Evolutionary conservation across 64 coral and sea anemone genomes (phyloP), one percentile per base, ranked within the genome.

Genomic region (Stylophora pistillata): DNA sequence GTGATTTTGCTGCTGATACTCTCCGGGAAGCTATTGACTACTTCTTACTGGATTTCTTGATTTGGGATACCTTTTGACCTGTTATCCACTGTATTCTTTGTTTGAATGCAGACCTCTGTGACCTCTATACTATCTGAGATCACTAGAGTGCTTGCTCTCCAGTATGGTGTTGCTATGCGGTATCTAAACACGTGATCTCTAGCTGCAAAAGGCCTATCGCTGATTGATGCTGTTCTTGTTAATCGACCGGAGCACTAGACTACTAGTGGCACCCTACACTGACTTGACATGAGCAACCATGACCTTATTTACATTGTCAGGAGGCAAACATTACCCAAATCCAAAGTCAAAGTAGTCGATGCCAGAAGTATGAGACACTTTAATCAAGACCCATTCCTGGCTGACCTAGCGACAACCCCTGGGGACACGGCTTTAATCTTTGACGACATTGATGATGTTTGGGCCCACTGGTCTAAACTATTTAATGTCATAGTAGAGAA

Each of bases 361-460:
- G 78, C 75, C 41, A 78, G 73, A 88, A 76, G 72, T 76, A 78
- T 78, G 87, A 89, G 55, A 77, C 37, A 89, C 29, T 89, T 78
- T 89, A 78, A 89, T 78, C 15, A 56, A 21, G 56, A 52, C 56
- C 53, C 74, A 17, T 80, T 89, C 68, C 31, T 79, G 74, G 37
- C 57, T 34, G 87, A 89, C 70, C 32, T 79, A 27, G 52, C 53
- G 9, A 72, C 52, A 53, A 60, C 60, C 74, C 58, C 57, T 53
- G 77, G 87, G 87, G 74, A 88, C 55, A 68, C 75, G 25, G 20
- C 87, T 47, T 89, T 79, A 66, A 47, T 68, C 52, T 89, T 30
- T 89, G 75, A 80, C 18, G 76, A 79, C 56, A 89, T 89, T 56
- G 55, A 89, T 70, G 87, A 88, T 27, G 34, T 78, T 54, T 88